Evolutionary conservation across 1,140 invertebrate species (phyloP), one percentile per base, ranked within the genome.

Genomic region (Formica exsecta): DNA sequence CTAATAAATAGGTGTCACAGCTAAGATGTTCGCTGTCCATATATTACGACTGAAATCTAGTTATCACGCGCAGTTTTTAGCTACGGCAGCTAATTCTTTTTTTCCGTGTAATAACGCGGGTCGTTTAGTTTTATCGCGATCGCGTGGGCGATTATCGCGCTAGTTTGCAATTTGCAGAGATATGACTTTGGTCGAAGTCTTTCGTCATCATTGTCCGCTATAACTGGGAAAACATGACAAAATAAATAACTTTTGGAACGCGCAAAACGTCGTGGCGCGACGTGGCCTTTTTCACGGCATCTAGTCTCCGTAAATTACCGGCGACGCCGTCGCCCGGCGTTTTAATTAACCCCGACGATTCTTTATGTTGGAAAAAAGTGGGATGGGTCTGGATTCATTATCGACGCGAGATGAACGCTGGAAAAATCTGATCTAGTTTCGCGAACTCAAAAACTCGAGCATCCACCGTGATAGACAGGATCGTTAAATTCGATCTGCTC

Each of bases 261-360:
- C 54, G 32, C 22, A 32, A 81, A 81, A 71, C 51, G 6, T 38
- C 25, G 54, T 29, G 16, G 9, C 25, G 57, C 38, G 22, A 41
- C 61, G 41, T 22, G 70, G 66, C 51, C 62, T 81, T 87, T 85
- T 76, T 77, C 87, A 68, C 54, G 77, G 54, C 36, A 54, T 59
- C 71, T 51, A 54, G 36, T 51, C 64, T 61, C 38, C 25, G 73
- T 71, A 77, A 89, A 89, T 89, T 88, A 74, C 44, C 36, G 36
- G 48, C 25, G 87, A 61, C 62, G 44, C 25, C 36, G 59, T 61
- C n/a, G 44, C 51, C 13, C 29, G 54, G 57, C 74, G 54, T 88
- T 89, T 89, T 86, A 89, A 89, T 89, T 89, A 89, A 89, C 87
- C 44, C 44, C 51, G 66, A 13, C 54, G 61, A 73, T 75, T 79